These are phyloP conservation scores for Proctacanthus coquilletti DNA, from an alignment of 1,140 invertebrate species.

Conservation along the genomic window DNA sequence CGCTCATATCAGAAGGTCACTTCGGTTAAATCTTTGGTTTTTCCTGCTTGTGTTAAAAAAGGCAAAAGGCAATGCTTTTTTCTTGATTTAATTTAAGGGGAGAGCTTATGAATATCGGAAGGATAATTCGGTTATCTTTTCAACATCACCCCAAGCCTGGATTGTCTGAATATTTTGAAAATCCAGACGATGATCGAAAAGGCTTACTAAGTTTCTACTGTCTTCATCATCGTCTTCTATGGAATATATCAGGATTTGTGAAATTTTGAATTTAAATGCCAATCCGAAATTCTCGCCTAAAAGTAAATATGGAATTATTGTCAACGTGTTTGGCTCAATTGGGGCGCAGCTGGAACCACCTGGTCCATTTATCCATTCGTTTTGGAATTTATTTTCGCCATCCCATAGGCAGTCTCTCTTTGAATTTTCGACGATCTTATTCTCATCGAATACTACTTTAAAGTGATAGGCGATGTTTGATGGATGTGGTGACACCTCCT, in stretches of 20 bases:
- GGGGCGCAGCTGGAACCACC: background rate
- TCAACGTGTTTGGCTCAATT: background rate
- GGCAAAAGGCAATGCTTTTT: too few relatives aligned
- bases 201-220: constrained; percentile 7
- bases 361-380: background rate
- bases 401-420: constrained; percentile 21
- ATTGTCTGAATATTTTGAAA: constrained; percentile 11
- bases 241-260: background rate
- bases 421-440: constrained; percentile 18
- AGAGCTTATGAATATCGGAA: constrained; percentile 10
- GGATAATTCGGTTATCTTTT: constrained; percentile 17
- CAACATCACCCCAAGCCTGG: constrained; percentile 25
- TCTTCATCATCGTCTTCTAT: constrained; percentile 7
- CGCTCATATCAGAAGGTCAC: too few relatives aligned
- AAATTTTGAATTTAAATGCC: background rate
- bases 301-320: background rate
- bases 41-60: too few relatives aligned
- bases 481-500: constrained; percentile 12
- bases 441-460: constrained; percentile 16
- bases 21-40: too few relatives aligned
- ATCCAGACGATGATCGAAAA: constrained; percentile 5
- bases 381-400: constrained; percentile 1
- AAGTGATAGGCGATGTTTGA: constrained; percentile 25
- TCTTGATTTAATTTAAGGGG: too few relatives aligned
- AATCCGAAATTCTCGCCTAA: background rate